phyloP scores from a whole-genome alignment of 2,888 invertebrate genomes.

The Oscheius sp. region DNA sequence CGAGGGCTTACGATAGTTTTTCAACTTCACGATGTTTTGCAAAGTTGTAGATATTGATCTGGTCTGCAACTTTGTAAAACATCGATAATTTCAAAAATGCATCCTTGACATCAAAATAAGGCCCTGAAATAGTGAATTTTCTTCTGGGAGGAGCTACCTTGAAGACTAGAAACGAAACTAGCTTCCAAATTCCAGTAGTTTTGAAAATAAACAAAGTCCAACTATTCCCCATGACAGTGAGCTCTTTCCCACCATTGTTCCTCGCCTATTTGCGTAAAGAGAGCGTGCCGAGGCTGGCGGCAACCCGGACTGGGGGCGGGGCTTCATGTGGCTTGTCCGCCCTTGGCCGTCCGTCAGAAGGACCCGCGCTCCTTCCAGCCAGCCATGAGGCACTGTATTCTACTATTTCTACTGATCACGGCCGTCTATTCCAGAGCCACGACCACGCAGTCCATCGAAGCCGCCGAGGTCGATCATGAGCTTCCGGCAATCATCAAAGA shows the following conservation, averaged over 20 bases:
- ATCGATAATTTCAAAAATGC: too few relatives aligned
- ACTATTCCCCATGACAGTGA: too few relatives aligned
- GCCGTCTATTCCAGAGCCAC: not conserved
- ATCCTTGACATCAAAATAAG: too few relatives aligned
- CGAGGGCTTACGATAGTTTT: too few relatives aligned
- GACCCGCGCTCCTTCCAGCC: not conserved
- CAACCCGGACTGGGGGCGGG: not conserved
- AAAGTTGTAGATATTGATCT: too few relatives aligned
- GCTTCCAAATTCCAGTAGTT: too few relatives aligned
- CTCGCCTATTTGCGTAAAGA: slow-evolving; percentile 15
- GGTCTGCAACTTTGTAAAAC: too few relatives aligned
- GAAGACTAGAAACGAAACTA: too few relatives aligned
- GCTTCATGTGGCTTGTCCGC: not conserved
- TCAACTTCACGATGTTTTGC: too few relatives aligned
- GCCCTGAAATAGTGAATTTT: too few relatives aligned
- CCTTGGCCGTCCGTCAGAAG: slow-evolving; percentile 13
- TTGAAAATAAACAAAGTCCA: too few relatives aligned
- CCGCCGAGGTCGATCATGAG: not conserved
- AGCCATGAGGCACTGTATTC: slow-evolving; percentile 21
- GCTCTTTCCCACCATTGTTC: not conserved
- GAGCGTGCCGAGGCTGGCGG: slow-evolving; percentile 9
- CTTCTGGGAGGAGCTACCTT: too few relatives aligned
- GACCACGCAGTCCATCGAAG: not conserved
- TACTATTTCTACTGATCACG: slow-evolving; percentile 3
- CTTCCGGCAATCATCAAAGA: slow-evolving; percentile 28